Conservation (phyloP, 2,797 vertebrate species). For the Mormyrops attenuatus region DNA sequence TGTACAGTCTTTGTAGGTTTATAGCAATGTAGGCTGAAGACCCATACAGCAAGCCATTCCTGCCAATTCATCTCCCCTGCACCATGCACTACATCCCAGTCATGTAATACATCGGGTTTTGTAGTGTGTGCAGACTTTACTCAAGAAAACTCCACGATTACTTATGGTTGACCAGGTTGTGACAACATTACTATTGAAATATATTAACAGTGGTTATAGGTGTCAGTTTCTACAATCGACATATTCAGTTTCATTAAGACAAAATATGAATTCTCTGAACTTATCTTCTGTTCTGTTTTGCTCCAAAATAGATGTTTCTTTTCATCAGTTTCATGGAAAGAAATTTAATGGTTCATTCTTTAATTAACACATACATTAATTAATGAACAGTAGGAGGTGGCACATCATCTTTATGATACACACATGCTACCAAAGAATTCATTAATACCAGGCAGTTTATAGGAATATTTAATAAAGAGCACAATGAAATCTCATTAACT, state of each 20-base stretch:
- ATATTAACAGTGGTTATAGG: background rate
- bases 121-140: background rate
- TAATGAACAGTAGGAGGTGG: background rate
- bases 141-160: background rate
- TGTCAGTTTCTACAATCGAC: background rate
- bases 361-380: background rate
- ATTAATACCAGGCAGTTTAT: background rate
- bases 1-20: background rate
- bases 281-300: background rate
- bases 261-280: background rate
- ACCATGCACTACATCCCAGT: background rate
- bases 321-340: background rate
- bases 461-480: conserved; percentile 9
- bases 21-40: background rate
- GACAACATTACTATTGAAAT: background rate
- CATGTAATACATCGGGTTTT: background rate
- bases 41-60: background rate
- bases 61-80: background rate
- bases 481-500: background rate
- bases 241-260: background rate
- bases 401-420: background rate
- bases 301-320: background rate
- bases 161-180: background rate
- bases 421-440: background rate
- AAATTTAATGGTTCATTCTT: background rate